Evolutionary conservation across 2,113 vertebrate genomes (phyloP).

Genomic region (Nicator chloris): DNA sequence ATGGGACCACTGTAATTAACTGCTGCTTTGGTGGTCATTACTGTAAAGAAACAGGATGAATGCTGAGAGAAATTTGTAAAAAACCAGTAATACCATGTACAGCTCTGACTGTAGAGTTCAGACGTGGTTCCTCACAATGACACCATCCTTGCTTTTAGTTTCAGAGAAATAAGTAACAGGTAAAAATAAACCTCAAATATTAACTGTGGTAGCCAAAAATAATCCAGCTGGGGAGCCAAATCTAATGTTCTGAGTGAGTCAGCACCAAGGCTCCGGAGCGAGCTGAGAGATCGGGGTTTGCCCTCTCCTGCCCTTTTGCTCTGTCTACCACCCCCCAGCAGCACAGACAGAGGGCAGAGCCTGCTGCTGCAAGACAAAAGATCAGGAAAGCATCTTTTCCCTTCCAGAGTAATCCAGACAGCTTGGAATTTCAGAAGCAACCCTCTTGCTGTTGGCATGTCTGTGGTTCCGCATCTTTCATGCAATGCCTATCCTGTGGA

Average conservation of each 20-base stretch:
- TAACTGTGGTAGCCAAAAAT: neutral
- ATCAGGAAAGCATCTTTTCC: neutral
- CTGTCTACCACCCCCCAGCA: neutral
- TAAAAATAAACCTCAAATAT: constrained; percentile 31
- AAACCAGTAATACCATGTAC: neutral
- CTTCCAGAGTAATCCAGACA: neutral
- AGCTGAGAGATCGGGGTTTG: neutral
- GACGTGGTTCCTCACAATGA: neutral
- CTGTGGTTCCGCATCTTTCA: neutral
- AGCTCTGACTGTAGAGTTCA: neutral
- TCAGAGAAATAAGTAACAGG: neutral
- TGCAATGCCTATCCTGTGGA: rapidly evolving
- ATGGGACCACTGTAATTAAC: constrained; percentile 56
- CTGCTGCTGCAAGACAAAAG: neutral
- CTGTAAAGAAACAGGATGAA: neutral
- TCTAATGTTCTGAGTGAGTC: neutral
- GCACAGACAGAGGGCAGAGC: neutral
- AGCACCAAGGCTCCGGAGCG: rapidly evolving
- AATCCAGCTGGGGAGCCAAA: neutral
- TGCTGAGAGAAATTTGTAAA: neutral
- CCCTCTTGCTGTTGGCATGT: rapidly evolving
- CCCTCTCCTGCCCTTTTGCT: neutral
- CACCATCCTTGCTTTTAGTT: neutral
- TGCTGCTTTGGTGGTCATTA: constrained; percentile 27
- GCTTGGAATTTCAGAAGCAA: neutral